Conservation (phyloP, 2,113 vertebrate genomes). For the Motacilla alba region DNA sequence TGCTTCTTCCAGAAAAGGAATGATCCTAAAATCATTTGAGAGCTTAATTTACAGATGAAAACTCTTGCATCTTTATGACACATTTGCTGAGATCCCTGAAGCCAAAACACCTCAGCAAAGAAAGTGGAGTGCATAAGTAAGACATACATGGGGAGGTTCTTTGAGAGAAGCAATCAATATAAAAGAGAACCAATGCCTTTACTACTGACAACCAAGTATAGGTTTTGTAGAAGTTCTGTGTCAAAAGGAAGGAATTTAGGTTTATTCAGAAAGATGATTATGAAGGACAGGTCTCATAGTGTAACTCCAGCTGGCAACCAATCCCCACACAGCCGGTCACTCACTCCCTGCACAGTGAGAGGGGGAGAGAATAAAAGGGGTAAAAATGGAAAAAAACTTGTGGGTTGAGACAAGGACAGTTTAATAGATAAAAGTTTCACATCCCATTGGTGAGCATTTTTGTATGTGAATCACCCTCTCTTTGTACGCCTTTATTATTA, state of each 20-base stretch:
- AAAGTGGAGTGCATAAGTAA: not conserved
- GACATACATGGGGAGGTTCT: not conserved
- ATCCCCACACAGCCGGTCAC: rapidly evolving
- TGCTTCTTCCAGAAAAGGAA: not conserved
- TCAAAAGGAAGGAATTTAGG: not conserved
- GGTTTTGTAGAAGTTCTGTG: not conserved
- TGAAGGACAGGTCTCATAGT: not conserved
- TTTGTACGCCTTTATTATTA: not conserved
- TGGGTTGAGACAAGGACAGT: not conserved
- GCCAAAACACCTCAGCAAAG: not conserved
- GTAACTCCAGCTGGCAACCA: not conserved
- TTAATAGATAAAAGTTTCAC: not conserved
- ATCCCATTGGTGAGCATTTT: not conserved
- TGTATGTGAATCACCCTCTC: not conserved
- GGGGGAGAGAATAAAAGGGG: rapidly evolving
- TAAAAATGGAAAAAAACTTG: not conserved
- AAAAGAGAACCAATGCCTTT: not conserved
- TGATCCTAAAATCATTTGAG: not conserved
- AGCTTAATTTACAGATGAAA: not conserved
- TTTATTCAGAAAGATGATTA: not conserved
- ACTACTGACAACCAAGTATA: not conserved
- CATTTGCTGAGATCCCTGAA: not conserved
- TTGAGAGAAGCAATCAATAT: not conserved
- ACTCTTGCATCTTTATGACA: not conserved
- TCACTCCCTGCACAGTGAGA: not conserved